Evolutionary conservation across 2,797 vertebrate genomes (phyloP).

Genomic region (Hylomyscus alleni): DNA sequence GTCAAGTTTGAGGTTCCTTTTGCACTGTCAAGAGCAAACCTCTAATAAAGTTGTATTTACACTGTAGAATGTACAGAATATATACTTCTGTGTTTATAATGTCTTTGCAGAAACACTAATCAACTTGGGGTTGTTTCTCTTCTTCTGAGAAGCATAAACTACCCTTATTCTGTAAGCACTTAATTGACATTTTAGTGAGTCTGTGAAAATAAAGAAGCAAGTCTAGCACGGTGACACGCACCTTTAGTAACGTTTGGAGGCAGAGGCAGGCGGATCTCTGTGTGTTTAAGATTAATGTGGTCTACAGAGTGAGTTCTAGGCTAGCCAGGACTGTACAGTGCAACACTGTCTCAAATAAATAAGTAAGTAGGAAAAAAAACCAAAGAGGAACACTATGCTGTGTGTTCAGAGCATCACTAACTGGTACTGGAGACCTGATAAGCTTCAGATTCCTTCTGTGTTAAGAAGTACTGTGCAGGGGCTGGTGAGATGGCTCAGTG

Average conservation of each 20-base stretch:
- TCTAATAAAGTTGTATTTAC: neutral
- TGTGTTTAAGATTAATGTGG: neutral
- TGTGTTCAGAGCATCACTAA: neutral
- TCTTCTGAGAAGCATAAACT: constrained; percentile 28
- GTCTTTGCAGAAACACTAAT: constrained; percentile 26
- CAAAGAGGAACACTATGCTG: neutral
- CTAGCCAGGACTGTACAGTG: neutral
- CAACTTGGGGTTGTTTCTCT: constrained; percentile 13
- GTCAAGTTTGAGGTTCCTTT: neutral
- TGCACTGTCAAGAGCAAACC: neutral
- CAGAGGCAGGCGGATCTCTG: neutral
- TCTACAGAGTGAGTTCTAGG: neutral
- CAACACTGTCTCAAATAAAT: neutral
- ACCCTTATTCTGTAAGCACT: neutral
- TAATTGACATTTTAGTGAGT: constrained; percentile 22
- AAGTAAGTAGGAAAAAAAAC: neutral
- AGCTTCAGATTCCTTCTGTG: neutral
- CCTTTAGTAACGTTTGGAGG: neutral
- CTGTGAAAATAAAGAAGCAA: neutral
- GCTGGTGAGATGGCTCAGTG: too few relatives aligned
- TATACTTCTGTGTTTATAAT: neutral
- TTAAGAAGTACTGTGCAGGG: neutral
- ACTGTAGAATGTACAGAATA: neutral
- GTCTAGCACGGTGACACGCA: too few relatives aligned
- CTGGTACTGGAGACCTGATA: neutral